Base-by-base conservation (phyloP, 1,140 invertebrate genomes). In the Oncopodura yosiiana region DNA sequence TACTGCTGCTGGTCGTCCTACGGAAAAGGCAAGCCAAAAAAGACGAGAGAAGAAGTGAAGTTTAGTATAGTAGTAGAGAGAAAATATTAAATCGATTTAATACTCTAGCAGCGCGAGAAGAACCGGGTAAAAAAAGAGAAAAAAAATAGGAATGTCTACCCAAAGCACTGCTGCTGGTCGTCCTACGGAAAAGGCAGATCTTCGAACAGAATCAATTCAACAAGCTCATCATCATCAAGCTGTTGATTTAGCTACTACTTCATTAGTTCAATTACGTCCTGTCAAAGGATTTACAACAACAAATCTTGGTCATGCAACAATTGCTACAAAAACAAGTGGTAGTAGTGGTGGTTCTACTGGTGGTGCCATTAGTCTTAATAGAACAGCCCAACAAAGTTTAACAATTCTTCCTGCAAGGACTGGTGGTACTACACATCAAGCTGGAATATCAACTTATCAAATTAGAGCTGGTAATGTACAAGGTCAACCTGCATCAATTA, bases 211-310 rank as follows among this genome's bases (percentile, higher is more conserved):
- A 34, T 51, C 60, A 21, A 54, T 54, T 32, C 45, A 50, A 54
- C 49, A 53, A 30, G 34, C 21, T 4, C 46, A 55, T 39, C n/a
- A 27, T 21, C 38, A 18, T n/a, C 42, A 52, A 53, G 53, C 61
- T 1, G 59, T 62, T 49, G 61, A 62, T 42, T 53, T 62, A 24
- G 61, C 57, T 19, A 34, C 45, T 36, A 21, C 53, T 14, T 44
- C 52, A 23, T 51, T 63, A 18, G 61, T 63, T 16, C 61, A 63
- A 44, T 32, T 63, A 24, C 38, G 61, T 23, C 58, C 58, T 19
- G 61, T 63, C 11, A 41, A 54, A 48, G 42, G 51, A 14, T 60
- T 63, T 23, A 49, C 50, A 34, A 42, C 34, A 26, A 24, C 52
- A 14, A 11, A 49, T 29, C 49, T 45, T 52, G 49, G 49, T 4